Evolutionary conservation across 2,888 invertebrate genomes (phyloP).

Genomic region (Agonopterix subpropinquella): DNA sequence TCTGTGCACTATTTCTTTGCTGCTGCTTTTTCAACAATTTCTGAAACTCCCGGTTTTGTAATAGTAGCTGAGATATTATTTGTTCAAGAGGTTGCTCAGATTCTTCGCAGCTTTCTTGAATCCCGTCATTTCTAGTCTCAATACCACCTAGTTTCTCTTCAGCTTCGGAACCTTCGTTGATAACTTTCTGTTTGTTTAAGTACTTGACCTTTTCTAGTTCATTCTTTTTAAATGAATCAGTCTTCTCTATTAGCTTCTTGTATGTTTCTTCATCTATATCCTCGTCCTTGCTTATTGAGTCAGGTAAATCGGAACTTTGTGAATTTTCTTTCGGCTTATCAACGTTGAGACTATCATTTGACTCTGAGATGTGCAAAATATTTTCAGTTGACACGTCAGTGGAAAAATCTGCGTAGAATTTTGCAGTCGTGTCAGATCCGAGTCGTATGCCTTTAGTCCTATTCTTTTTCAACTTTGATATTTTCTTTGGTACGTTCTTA

Average conservation of each 20-base stretch:
- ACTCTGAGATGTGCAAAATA: constrained; percentile 79
- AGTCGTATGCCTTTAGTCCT: constrained; percentile 73
- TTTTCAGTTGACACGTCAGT: constrained; percentile 78
- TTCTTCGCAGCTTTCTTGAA: constrained; percentile 47
- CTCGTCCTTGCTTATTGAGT: constrained; percentile 56
- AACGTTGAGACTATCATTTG: constrained; percentile 76
- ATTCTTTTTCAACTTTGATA: constrained; percentile 81
- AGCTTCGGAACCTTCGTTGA: constrained; percentile 56
- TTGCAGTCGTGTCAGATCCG: constrained; percentile 72
- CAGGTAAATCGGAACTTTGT: constrained; percentile 29
- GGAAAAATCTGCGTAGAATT: constrained; percentile 80
- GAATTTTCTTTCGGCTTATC: constrained; percentile 43
- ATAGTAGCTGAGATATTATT: constrained; percentile 87
- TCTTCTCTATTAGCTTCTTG: constrained; percentile 66
- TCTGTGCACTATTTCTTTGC: constrained; percentile 68
- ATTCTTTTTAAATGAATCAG: constrained; percentile 72
- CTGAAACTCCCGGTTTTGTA: constrained; percentile 89
- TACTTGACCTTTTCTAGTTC: constrained; percentile 68
- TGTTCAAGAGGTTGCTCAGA: constrained; percentile 80
- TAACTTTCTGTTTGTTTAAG: constrained; percentile 66
- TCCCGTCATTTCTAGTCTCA: constrained; percentile 27
- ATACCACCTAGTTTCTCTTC: constrained; percentile 46
- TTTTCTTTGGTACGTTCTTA: constrained; percentile 82
- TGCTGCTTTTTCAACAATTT: constrained; percentile 85
- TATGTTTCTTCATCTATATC: constrained; percentile 68